Conservation (phyloP, 2,888 invertebrate genomes). For the Augiades crinisus region DNA sequence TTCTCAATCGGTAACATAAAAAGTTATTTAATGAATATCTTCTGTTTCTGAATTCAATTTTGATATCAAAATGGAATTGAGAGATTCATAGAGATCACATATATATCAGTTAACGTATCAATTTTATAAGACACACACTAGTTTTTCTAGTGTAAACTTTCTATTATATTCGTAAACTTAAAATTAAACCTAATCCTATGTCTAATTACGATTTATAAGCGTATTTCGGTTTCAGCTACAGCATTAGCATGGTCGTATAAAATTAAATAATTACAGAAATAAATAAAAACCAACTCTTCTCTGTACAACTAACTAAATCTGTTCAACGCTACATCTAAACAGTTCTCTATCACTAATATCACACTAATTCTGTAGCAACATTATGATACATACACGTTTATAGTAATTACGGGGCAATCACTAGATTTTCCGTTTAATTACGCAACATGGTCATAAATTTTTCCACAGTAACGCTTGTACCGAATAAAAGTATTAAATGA, state of each 20-base stretch:
- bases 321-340: constrained; percentile 11
- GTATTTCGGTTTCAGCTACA: constrained; percentile 32
- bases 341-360: constrained; percentile 64
- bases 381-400: constrained; percentile 30
- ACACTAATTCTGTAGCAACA: constrained; percentile 48
- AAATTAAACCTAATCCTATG: constrained; percentile 14
- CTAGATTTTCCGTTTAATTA: constrained; percentile 39
- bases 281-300: constrained; percentile 28
- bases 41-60: not conserved
- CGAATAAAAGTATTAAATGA: constrained; percentile 36
- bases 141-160: not conserved
- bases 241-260: constrained; percentile 12
- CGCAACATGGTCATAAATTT: constrained; percentile 41
- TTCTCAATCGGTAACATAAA: too few relatives aligned
- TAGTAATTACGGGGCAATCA: constrained; percentile 29
- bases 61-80: not conserved
- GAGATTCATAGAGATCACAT: constrained; percentile 9
- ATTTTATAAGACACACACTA: too few relatives aligned
- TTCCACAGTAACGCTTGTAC: constrained; percentile 36
- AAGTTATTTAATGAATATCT: too few relatives aligned
- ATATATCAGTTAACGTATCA: not conserved
- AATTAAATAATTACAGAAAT: constrained; percentile 31
- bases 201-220: constrained; percentile 34
- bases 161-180: not conserved
- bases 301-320: constrained; percentile 15